Evolutionary conservation across 2,888 invertebrate genomes (phyloP).

Genomic region (Pandemis cinnamomeana): DNA sequence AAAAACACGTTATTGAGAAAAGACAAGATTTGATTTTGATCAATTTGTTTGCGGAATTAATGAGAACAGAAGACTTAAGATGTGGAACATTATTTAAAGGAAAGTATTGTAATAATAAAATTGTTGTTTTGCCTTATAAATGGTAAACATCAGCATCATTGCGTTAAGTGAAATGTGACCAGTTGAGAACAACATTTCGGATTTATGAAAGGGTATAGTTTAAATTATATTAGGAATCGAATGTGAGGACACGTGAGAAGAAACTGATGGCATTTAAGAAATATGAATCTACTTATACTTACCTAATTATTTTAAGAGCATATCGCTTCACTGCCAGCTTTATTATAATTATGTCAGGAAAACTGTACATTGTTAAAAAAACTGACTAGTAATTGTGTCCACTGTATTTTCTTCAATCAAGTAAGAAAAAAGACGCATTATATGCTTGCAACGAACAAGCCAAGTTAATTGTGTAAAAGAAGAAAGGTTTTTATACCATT

Average conservation of each 20-base stretch:
- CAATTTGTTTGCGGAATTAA: background rate
- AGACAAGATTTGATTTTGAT: background rate
- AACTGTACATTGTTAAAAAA: no score
- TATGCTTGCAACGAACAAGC: background rate
- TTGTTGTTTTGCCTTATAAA: background rate
- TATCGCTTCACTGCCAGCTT: background rate
- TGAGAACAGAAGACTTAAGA: background rate
- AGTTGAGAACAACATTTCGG: background rate
- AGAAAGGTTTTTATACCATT: background rate
- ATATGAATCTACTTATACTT: background rate
- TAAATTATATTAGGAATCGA: background rate
- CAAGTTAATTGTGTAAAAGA: background rate
- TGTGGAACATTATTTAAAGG: background rate
- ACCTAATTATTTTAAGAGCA: background rate
- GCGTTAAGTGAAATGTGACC: background rate
- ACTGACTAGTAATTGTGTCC: no score
- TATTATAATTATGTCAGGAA: background rate
- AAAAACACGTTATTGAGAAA: no score
- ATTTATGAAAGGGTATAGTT: background rate
- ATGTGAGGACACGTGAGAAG: background rate
- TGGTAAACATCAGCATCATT: background rate
- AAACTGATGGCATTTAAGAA: conserved; percentile 5
- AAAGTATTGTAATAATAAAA: background rate
- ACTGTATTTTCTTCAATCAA: no score
- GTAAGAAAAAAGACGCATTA: no score